Percentiles rank a stretch among this genome's conserved stretches.
Conservation (phyloP, 2,888 invertebrate genomes). For the Pachliopta kotzebuea region DNA sequence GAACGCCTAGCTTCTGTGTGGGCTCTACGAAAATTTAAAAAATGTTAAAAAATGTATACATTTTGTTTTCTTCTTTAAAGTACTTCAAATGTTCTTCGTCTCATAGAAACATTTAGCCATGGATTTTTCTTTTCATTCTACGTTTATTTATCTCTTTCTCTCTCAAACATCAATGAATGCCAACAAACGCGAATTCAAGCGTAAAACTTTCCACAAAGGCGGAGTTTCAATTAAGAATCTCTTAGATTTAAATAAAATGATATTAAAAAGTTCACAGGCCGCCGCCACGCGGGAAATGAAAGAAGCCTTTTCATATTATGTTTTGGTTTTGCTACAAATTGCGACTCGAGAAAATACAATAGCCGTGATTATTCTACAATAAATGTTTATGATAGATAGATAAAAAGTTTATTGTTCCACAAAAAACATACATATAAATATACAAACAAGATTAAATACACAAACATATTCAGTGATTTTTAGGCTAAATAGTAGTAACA, state of each 20-base stretch:
- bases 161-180: slow-evolving; percentile 3
- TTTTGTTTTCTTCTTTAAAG: neutral
- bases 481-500: too few relatives aligned
- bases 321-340: neutral
- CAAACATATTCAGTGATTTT: too few relatives aligned
- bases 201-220: slow-evolving; percentile 16
- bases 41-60: too few relatives aligned
- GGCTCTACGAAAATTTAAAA: too few relatives aligned
- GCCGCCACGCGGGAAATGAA: neutral
- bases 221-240: slow-evolving; percentile 18
- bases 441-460: too few relatives aligned
- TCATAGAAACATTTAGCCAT: neutral
- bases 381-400: neutral
- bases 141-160: neutral
- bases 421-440: too few relatives aligned
- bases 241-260: slow-evolving; percentile 13
- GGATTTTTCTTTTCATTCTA: neutral
- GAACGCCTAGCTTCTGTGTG: too few relatives aligned
- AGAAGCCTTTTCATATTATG: neutral
- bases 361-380: neutral
- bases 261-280: slow-evolving; percentile 20
- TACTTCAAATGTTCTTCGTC: neutral
- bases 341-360: neutral
- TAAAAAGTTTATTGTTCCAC: too few relatives aligned
- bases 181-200: slow-evolving; percentile 7